These are phyloP conservation scores for Myrmophylax atrothorax DNA, from an alignment of 2,113 vertebrate species.

Conservation along the genomic window DNA sequence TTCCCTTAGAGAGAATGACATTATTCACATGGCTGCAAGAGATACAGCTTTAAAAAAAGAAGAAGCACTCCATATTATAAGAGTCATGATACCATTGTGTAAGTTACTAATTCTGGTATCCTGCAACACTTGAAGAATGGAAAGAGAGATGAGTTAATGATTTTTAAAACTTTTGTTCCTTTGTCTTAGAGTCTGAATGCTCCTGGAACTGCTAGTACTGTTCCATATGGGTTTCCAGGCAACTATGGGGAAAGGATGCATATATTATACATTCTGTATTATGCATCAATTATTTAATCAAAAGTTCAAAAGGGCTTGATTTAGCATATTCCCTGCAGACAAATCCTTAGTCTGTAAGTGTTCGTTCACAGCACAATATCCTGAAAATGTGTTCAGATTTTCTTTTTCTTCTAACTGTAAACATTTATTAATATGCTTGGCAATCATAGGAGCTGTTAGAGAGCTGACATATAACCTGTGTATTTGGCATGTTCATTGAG, in stretches of 20 bases:
- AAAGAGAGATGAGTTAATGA: slow-evolving; percentile 44
- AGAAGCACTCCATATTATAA: background rate
- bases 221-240: slow-evolving; percentile 66
- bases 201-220: slow-evolving; percentile 30
- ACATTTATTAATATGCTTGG: slow-evolving; percentile 28
- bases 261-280: slow-evolving; percentile 59
- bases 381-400: slow-evolving; percentile 33
- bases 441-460: slow-evolving; percentile 2
- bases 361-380: slow-evolving; percentile 16
- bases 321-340: slow-evolving; percentile 58
- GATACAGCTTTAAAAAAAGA: background rate
- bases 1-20: background rate
- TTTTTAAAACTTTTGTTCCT: slow-evolving; percentile 37
- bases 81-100: slow-evolving; percentile 23
- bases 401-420: slow-evolving; percentile 6
- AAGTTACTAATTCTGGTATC: slow-evolving; percentile 49
- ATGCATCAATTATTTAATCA: slow-evolving; percentile 71
- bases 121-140: slow-evolving; percentile 39
- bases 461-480: background rate
- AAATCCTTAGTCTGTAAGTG: slow-evolving; percentile 22
- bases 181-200: slow-evolving; percentile 49
- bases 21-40: background rate
- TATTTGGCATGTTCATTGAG: background rate
- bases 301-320: slow-evolving; percentile 69
- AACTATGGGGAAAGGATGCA: slow-evolving; percentile 43